phyloP scores from a whole-genome alignment of 1,140 invertebrate genomes.

The Ruditapes philippinarum region DNA sequence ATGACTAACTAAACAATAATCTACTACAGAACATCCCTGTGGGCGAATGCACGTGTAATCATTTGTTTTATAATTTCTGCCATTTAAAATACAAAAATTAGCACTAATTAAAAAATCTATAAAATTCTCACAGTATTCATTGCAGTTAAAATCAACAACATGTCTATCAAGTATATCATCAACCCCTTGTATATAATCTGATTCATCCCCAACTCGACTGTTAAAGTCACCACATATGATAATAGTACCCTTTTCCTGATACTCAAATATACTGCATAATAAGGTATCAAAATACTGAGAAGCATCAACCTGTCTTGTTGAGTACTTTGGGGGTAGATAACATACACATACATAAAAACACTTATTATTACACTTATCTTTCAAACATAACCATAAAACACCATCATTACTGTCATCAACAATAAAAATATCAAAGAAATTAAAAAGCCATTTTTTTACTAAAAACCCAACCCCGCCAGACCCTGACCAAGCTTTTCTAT shows the following conservation, averaged over 20 bases:
- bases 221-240: neutral
- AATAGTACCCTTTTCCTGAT: neutral
- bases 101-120: neutral
- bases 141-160: neutral
- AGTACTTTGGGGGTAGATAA: neutral
- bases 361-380: neutral
- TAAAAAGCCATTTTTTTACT: neutral
- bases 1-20: conserved; percentile 10
- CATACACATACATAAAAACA: neutral
- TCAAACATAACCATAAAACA: neutral
- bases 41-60: conserved; percentile 1
- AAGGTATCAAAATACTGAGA: neutral
- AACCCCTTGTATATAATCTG: neutral
- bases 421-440: neutral
- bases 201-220: neutral
- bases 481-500: neutral
- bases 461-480: conserved; percentile 2
- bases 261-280: neutral
- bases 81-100: conserved; percentile 18
- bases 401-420: neutral
- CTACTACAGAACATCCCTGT: conserved; percentile 19
- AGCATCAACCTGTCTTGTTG: neutral
- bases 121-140: neutral
- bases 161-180: neutral
- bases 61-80: neutral